Percentiles rank a stretch among this genome's conserved stretches.
phyloP scores from a whole-genome alignment of 2,113 vertebrate genomes.

The Tautogolabrus adspersus region DNA sequence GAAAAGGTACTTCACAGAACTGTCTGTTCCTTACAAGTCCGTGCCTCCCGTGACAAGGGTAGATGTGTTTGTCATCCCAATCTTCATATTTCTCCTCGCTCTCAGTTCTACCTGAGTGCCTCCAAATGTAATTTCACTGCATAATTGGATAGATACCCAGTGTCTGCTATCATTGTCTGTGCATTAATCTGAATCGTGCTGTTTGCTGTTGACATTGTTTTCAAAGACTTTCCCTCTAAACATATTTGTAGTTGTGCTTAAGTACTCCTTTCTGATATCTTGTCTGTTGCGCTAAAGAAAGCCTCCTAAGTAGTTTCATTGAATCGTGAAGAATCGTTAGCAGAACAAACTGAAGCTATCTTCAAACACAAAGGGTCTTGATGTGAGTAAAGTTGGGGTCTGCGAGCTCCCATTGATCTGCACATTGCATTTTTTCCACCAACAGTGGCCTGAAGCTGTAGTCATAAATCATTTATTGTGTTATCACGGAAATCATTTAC shows the following conservation, averaged over 20 bases:
- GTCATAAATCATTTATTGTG: slow-evolving; percentile 75
- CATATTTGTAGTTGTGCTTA: slow-evolving; percentile 61
- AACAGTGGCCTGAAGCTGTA: slow-evolving; percentile 64
- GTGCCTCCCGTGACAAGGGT: slow-evolving; percentile 52
- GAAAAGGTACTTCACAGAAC: not conserved
- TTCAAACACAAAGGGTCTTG: slow-evolving; percentile 57
- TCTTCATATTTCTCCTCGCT: slow-evolving; percentile 61
- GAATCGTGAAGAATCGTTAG: slow-evolving; percentile 38
- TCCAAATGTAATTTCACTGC: slow-evolving; percentile 78
- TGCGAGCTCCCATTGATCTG: slow-evolving; percentile 63
- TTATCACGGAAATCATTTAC: slow-evolving; percentile 76
- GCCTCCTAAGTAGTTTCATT: slow-evolving; percentile 54
- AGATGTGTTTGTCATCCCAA: slow-evolving; percentile 63
- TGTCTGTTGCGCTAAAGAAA: slow-evolving; percentile 22
- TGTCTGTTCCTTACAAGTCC: slow-evolving; percentile 21
- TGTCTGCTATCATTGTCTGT: slow-evolving; percentile 73
- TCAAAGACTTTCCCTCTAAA: slow-evolving; percentile 64
- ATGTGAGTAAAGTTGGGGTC: slow-evolving; percentile 53
- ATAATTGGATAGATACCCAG: slow-evolving; percentile 80
- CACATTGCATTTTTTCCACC: slow-evolving; percentile 57
- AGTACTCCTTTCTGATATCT: slow-evolving; percentile 52
- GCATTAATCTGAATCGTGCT: slow-evolving; percentile 75
- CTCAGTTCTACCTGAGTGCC: slow-evolving; percentile 77
- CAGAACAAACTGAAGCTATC: slow-evolving; percentile 30
- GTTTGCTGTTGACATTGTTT: slow-evolving; percentile 76